phyloP scores from a whole-genome alignment of 2,888 invertebrate genomes.

The Eulithis testata region DNA sequence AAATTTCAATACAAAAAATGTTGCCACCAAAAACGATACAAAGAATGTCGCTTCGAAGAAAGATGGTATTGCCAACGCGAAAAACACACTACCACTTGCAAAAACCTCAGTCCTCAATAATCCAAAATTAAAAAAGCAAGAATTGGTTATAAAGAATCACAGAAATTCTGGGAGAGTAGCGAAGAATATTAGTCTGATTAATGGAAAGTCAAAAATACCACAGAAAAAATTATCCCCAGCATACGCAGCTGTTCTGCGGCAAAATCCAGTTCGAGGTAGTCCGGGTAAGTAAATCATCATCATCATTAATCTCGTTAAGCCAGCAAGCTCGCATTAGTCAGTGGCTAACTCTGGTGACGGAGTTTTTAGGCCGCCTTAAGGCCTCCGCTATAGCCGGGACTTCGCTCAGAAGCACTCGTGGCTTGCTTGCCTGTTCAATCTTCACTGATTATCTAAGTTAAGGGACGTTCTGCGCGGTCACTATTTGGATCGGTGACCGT shows the following conservation, averaged over 20 bases:
- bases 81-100: not conserved
- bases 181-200: constrained; percentile 16
- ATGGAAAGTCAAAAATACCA: constrained; percentile 57
- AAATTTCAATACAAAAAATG: constrained; percentile 7
- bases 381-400: no score
- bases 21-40: constrained; percentile 17
- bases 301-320: not conserved
- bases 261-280: constrained; percentile 55
- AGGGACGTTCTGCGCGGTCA: no score
- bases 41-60: constrained; percentile 21
- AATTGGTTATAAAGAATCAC: constrained; percentile 18
- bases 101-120: not conserved
- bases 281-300: constrained; percentile 64
- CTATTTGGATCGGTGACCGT: no score
- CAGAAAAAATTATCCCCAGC: constrained; percentile 48
- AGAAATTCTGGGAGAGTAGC: constrained; percentile 12
- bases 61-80: constrained; percentile 1
- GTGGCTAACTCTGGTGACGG: no score
- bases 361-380: no score
- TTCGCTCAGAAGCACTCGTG: no score
- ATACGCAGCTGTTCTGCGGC: constrained; percentile 44
- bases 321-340: no score
- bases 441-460: no score
- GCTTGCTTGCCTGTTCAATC: no score
- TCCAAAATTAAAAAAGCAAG: no score